A percentile compares a stretch with the other conserved stretches of the same genome.
These are phyloP conservation scores for Diplodus puntazzo DNA, from an alignment of 2,797 vertebrate genomes.

Conservation along the genomic window DNA sequence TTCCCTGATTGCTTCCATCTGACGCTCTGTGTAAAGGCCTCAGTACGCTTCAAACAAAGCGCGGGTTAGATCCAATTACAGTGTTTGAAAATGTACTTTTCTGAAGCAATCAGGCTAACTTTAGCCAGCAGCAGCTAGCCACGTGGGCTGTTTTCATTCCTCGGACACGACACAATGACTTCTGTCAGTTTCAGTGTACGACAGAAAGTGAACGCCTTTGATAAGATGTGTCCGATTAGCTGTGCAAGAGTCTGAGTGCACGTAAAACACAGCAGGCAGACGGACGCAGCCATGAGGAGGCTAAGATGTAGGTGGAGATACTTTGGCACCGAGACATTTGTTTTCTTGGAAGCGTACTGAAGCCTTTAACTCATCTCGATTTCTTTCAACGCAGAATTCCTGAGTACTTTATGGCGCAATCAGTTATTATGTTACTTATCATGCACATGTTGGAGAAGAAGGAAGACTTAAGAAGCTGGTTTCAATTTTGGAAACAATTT, in stretches of 20 bases:
- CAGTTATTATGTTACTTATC: not conserved
- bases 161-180: not conserved
- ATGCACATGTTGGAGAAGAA: not conserved
- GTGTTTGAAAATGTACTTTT: not conserved
- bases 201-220: not conserved
- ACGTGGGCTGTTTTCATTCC: not conserved
- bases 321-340: no score
- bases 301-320: not conserved
- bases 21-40: not conserved
- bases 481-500: no score
- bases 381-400: not conserved
- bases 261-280: not conserved
- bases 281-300: not conserved
- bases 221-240: not conserved
- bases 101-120: not conserved
- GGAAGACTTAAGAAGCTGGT: not conserved
- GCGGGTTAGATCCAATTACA: not conserved
- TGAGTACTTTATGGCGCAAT: not conserved
- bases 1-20: constrained; percentile 1
- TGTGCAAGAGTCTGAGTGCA: not conserved
- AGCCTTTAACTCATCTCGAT: not conserved
- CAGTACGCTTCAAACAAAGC: constrained; percentile 7
- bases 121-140: not conserved
- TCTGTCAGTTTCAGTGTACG: not conserved
- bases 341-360: not conserved